A percentile compares a stretch with the other conserved stretches of the same genome.
Evolutionary conservation across 2,888 invertebrate genomes (phyloP).

Genomic region (Eupithecia centaureata): DNA sequence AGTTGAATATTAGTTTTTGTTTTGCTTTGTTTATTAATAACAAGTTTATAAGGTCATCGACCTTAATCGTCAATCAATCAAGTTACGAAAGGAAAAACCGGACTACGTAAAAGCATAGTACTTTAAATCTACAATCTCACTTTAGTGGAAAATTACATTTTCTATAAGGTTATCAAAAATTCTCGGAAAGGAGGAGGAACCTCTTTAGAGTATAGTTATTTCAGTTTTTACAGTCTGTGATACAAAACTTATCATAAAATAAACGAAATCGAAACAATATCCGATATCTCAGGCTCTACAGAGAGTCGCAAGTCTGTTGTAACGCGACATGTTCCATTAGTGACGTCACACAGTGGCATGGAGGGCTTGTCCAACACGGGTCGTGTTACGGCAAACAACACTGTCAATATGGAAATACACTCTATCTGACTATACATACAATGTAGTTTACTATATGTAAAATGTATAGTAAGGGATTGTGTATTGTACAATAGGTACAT

Average conservation of each 20-base stretch:
- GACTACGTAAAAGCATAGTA: too few relatives aligned
- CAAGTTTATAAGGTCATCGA: too few relatives aligned
- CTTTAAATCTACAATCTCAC: too few relatives aligned
- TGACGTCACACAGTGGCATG: constrained; percentile 11
- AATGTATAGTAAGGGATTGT: too few relatives aligned
- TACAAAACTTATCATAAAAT: not conserved
- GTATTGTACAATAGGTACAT: too few relatives aligned
- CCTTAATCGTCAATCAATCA: too few relatives aligned
- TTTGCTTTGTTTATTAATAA: not conserved
- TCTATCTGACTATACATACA: not conserved
- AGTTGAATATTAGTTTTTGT: not conserved
- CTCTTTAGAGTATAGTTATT: too few relatives aligned
- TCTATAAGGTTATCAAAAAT: too few relatives aligned
- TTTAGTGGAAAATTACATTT: too few relatives aligned
- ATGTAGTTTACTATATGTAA: not conserved
- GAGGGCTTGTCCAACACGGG: constrained; percentile 39
- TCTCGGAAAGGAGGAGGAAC: too few relatives aligned
- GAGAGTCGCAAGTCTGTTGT: not conserved
- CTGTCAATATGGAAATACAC: constrained; percentile 16
- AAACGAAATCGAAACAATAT: not conserved
- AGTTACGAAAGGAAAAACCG: too few relatives aligned
- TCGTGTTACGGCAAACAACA: constrained; percentile 34
- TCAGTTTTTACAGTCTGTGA: not conserved
- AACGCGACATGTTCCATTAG: constrained; percentile 15
- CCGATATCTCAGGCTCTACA: not conserved